phyloP scores from a whole-genome alignment of 1,140 invertebrate species.

The Orchesella cincta region DNA sequence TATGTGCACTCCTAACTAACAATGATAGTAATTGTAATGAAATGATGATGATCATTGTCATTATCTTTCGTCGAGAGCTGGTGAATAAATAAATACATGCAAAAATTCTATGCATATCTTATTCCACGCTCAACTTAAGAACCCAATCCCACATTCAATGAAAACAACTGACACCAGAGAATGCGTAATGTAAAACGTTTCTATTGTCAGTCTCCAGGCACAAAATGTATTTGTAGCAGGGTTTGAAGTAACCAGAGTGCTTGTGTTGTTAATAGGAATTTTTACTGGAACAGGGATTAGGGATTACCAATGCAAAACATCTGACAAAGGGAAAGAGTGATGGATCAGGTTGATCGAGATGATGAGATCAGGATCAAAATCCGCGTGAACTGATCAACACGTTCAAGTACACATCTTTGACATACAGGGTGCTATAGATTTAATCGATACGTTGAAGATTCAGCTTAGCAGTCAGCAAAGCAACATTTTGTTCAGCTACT shows the following conservation, averaged over 20 bases:
- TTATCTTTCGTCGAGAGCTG: neutral
- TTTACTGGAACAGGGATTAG: neutral
- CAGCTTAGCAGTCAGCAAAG: neutral
- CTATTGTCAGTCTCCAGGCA: too few species aligned
- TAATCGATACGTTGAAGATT: neutral
- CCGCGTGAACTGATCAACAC: conserved; percentile 16
- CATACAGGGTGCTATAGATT: conserved; percentile 6
- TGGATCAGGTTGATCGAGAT: conserved; percentile 13
- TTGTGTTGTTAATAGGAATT: too few species aligned
- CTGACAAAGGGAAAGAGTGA: neutral
- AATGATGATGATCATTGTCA: neutral
- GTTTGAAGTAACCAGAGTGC: too few species aligned
- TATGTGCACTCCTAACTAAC: neutral
- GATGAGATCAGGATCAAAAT: neutral
- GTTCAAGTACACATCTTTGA: neutral
- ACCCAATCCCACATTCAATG: too few species aligned
- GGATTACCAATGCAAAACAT: neutral
- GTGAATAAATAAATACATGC: neutral
- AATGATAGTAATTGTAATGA: neutral
- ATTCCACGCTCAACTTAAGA: too few species aligned
- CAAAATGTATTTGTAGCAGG: too few species aligned
- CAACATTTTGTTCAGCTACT: neutral
- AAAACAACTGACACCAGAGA: too few species aligned
- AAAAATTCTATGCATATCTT: neutral
- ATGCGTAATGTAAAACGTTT: too few species aligned